These are phyloP conservation scores for Tribolium freemani DNA, from an alignment of 2,888 invertebrate species.

Conservation along the genomic window DNA sequence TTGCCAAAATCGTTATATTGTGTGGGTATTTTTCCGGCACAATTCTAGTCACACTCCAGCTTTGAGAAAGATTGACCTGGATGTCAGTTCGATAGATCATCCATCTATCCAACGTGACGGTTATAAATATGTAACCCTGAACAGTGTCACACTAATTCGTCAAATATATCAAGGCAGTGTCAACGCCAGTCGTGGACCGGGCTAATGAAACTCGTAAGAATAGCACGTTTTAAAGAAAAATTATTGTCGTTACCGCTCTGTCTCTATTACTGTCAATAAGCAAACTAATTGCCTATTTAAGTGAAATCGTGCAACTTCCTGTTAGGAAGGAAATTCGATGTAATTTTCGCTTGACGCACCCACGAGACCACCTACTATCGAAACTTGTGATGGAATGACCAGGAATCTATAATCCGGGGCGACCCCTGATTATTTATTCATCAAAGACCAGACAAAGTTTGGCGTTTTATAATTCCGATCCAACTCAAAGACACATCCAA, in stretches of 20 bases:
- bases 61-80: neutral
- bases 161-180: conserved; percentile 6
- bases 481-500: no score
- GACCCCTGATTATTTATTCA: conserved; percentile 2
- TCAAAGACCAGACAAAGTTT: neutral
- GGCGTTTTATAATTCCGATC: neutral
- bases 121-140: conserved; percentile 9
- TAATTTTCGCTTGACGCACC: conserved; percentile 11
- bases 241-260: neutral
- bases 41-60: neutral
- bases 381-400: conserved; percentile 5
- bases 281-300: conserved; percentile 21
- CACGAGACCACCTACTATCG: neutral
- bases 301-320: conserved; percentile 14
- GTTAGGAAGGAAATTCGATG: conserved; percentile 13
- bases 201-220: neutral
- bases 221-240: neutral
- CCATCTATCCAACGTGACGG: conserved; percentile 16
- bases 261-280: conserved; percentile 24
- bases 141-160: conserved; percentile 11
- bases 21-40: neutral
- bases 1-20: no score
- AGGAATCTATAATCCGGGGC: neutral
- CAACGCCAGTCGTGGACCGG: neutral
- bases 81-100: conserved; percentile 2